Evolutionary conservation across 2,113 vertebrate species (phyloP).

Genomic region (Spermophilus dauricus): DNA sequence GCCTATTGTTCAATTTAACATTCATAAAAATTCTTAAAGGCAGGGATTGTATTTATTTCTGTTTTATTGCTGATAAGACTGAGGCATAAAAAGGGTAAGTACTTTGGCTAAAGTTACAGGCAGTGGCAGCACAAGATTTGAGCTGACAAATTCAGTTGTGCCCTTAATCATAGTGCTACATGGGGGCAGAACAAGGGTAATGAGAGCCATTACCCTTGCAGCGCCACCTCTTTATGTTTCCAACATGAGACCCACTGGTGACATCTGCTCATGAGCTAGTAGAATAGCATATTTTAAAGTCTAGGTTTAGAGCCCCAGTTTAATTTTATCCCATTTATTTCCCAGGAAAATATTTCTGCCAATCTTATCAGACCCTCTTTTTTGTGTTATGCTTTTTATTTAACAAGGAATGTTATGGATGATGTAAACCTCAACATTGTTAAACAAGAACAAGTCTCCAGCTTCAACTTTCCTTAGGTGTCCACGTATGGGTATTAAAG

Average conservation of each 20-base stretch:
- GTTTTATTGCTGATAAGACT: background rate
- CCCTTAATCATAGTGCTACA: background rate
- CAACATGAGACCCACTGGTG: background rate
- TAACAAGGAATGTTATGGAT: background rate
- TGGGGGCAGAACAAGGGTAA: background rate
- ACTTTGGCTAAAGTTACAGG: background rate
- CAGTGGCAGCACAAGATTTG: background rate
- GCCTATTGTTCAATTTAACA: background rate
- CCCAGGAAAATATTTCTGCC: constrained; percentile 6
- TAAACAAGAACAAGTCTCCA: constrained; percentile 26
- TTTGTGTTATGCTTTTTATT: background rate
- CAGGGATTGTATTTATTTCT: background rate
- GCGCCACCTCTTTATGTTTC: background rate
- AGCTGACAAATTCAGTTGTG: background rate
- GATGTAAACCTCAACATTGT: background rate
- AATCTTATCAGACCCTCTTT: background rate
- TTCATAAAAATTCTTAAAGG: background rate
- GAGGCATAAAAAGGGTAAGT: background rate
- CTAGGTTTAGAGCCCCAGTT: background rate
- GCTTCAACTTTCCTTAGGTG: background rate
- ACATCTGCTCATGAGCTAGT: background rate
- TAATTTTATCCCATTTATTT: background rate
- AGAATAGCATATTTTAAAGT: background rate
- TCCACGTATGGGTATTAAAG: background rate
- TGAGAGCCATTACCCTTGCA: background rate